Percentiles rank a stretch among this genome's conserved stretches.
Conservation (phyloP, 2,888 invertebrate genomes). For the Macaria liturata region DNA sequence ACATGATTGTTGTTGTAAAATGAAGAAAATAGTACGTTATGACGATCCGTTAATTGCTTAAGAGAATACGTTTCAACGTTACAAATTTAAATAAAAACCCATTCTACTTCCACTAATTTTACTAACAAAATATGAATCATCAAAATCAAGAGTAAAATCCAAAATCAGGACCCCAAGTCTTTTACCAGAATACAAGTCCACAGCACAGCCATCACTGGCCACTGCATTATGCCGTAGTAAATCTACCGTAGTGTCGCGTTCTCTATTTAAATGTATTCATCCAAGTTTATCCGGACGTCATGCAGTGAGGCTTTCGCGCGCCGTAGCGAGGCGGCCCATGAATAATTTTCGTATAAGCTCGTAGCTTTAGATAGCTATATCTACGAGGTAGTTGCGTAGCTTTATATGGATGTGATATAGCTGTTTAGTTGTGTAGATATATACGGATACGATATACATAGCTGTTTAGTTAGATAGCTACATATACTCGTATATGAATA, state of each 20-base stretch:
- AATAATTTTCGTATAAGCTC: slow-evolving; percentile 74
- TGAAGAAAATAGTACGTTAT: too few relatives aligned
- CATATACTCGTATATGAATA: too few relatives aligned
- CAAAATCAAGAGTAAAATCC: too few relatives aligned
- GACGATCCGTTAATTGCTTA: too few relatives aligned
- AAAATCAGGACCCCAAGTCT: slow-evolving; percentile 12
- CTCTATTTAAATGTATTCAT: slow-evolving; percentile 84
- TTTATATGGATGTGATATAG: slow-evolving; percentile 8
- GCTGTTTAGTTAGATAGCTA: too few relatives aligned
- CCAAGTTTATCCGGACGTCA: slow-evolving; percentile 78
- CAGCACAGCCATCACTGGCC: slow-evolving; percentile 22
- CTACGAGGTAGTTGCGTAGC: slow-evolving; percentile 13
- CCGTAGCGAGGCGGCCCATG: slow-evolving; percentile 59
- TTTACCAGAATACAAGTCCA: slow-evolving; percentile 10
- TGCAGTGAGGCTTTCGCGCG: slow-evolving; percentile 72
- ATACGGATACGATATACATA: too few relatives aligned
- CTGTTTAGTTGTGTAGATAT: background rate
- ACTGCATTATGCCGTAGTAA: slow-evolving; percentile 76
- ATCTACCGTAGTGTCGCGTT: slow-evolving; percentile 76
- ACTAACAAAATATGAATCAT: too few relatives aligned
- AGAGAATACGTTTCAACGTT: too few relatives aligned
- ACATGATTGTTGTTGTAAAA: too few relatives aligned
- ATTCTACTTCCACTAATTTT: too few relatives aligned
- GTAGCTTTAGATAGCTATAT: slow-evolving; percentile 44
- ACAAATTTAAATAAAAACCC: too few relatives aligned